Evolutionary conservation across 2,797 vertebrate species (phyloP).

Genomic region (Gallinago stenura): DNA sequence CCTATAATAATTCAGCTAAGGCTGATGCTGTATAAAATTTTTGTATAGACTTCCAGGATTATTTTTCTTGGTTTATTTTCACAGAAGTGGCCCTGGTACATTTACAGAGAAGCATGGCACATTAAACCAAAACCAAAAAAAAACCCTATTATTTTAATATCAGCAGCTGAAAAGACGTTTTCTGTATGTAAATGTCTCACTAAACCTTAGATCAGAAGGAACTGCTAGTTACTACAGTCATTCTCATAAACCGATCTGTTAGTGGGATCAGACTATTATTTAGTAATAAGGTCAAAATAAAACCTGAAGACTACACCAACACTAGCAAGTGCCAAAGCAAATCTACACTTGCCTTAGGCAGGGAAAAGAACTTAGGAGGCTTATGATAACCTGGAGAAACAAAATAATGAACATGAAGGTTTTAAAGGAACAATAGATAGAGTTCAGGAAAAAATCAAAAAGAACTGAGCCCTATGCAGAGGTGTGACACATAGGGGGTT

Average conservation of each 20-base stretch:
- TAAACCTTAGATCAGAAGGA: background rate
- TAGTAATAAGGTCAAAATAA: background rate
- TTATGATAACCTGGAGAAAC: background rate
- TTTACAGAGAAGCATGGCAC: background rate
- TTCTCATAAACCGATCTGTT: background rate
- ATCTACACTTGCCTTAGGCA: background rate
- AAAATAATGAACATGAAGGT: background rate
- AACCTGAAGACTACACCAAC: background rate
- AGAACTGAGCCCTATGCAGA: background rate
- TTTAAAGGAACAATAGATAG: background rate
- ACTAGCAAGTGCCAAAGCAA: background rate
- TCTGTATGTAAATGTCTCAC: background rate
- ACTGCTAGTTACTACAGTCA: background rate
- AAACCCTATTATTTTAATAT: background rate
- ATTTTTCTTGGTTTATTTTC: background rate
- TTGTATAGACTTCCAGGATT: background rate
- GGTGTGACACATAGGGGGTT: background rate
- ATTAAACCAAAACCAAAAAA: background rate
- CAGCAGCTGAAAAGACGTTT: background rate
- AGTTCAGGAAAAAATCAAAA: background rate
- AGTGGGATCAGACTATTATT: background rate
- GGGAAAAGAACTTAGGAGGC: background rate
- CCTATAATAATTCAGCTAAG: background rate
- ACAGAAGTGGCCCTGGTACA: background rate
- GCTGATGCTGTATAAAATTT: background rate